These are phyloP conservation scores for Orthosia gracilis DNA, from an alignment of 2,888 invertebrate species.

Conservation along the genomic window DNA sequence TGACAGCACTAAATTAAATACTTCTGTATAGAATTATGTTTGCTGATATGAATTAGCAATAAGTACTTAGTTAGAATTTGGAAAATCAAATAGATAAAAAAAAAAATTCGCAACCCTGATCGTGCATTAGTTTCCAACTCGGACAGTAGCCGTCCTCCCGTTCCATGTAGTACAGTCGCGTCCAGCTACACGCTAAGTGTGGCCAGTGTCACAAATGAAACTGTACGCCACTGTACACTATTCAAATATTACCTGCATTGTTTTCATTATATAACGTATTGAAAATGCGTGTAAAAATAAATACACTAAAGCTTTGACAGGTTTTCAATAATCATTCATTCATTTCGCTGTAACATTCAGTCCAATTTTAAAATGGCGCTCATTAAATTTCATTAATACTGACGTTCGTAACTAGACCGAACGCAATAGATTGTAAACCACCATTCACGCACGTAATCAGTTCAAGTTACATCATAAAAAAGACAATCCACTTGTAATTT, in stretches of 20 bases:
- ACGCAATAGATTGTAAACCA: constrained; percentile 45
- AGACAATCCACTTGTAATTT: constrained; percentile 57
- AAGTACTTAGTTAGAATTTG: neutral
- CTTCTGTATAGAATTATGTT: neutral
- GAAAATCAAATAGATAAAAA: neutral
- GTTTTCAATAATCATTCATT: neutral
- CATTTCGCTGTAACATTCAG: constrained; percentile 6
- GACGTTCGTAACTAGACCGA: constrained; percentile 47
- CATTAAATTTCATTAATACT: constrained; percentile 8
- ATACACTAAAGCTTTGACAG: neutral
- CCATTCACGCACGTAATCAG: constrained; percentile 57
- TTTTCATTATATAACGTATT: constrained; percentile 1
- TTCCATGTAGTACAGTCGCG: constrained; percentile 75
- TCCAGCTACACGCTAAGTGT: constrained; percentile 72
- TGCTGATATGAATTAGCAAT: neutral
- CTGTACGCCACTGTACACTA: constrained; percentile 66
- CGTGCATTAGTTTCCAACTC: constrained; percentile 83
- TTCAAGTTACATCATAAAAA: constrained; percentile 57
- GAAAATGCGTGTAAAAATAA: neutral
- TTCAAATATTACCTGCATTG: constrained; percentile 48
- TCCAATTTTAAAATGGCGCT: constrained; percentile 22
- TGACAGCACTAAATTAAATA: neutral
- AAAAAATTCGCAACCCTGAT: constrained; percentile 75
- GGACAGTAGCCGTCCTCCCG: constrained; percentile 83
- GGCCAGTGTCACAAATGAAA: constrained; percentile 67